A percentile compares a stretch with the other conserved stretches of the same genome.
These are phyloP conservation scores for Bellardia pandia DNA, from an alignment of 2,888 invertebrate species.

Conservation along the genomic window DNA sequence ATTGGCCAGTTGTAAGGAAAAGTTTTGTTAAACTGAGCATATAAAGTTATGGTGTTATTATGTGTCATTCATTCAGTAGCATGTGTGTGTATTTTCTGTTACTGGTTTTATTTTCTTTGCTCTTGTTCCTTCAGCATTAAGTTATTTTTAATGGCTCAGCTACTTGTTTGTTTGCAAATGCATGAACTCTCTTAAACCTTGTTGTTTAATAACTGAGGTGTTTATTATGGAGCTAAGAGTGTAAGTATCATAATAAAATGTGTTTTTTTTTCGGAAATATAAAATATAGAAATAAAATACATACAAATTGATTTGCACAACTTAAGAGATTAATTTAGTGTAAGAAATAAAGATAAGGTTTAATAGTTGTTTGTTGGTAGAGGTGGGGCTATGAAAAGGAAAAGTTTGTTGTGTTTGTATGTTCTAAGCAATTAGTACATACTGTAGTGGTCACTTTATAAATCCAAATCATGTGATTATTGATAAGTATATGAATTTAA, in stretches of 20 bases:
- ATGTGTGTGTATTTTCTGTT: neutral
- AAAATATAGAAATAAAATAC: conserved; percentile 24
- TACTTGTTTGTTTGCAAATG: neutral
- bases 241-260: conserved; percentile 5
- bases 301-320: conserved; percentile 58
- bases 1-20: conserved; percentile 40
- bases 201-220: conserved; percentile 47
- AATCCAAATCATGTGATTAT: no score
- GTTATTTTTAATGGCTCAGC: conserved; percentile 41
- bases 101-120: neutral
- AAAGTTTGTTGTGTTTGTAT: no score
- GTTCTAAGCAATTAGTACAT: no score
- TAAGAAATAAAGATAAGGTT: conserved; percentile 53
- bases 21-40: conserved; percentile 64
- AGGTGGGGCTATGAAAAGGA: neutral
- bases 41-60: conserved; percentile 66
- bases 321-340: conserved; percentile 56
- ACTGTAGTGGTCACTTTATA: no score
- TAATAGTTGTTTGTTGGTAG: neutral
- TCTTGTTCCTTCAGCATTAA: neutral
- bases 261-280: neutral
- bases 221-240: conserved; percentile 26
- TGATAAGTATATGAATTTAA: no score
- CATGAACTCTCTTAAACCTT: neutral
- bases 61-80: conserved; percentile 51